Evolutionary conservation across 2,113 vertebrate genomes (phyloP).

Genomic region (Catharus bicknelli): DNA sequence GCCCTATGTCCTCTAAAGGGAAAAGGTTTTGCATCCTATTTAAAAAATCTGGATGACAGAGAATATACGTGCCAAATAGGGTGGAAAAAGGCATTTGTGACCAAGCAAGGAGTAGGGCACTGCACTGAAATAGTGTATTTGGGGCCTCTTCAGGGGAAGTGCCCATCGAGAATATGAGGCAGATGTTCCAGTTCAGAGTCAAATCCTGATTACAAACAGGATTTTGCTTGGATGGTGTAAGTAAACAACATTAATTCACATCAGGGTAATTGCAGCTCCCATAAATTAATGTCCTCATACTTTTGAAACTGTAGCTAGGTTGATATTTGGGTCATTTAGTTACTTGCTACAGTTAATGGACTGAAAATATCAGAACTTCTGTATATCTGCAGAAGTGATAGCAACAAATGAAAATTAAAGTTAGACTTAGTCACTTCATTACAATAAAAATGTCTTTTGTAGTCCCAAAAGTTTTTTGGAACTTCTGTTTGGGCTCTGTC

Average conservation of each 20-base stretch:
- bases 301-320: background rate
- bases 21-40: background rate
- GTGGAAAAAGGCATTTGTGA: background rate
- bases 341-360: background rate
- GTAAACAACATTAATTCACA: slow-evolving; percentile 35
- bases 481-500: background rate
- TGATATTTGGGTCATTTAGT: background rate
- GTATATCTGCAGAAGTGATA: background rate
- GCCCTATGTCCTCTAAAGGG: background rate
- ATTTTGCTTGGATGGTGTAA: slow-evolving; percentile 31
- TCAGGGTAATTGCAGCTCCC: slow-evolving; percentile 24
- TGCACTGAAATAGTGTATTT: background rate
- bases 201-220: slow-evolving; percentile 1
- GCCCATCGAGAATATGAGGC: background rate
- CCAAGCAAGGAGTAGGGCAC: background rate
- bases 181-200: slow-evolving; percentile 52
- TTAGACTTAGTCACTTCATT: background rate
- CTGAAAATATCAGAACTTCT: background rate
- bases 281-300: slow-evolving; percentile 29
- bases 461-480: background rate
- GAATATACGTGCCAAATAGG: background rate
- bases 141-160: background rate
- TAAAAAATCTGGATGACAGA: background rate
- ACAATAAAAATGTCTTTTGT: background rate
- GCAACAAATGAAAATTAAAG: background rate